Evolutionary conservation across 2,113 vertebrate species (phyloP), one percentile per base, ranked within the genome.

Genomic region (Solea senegalensis): DNA sequence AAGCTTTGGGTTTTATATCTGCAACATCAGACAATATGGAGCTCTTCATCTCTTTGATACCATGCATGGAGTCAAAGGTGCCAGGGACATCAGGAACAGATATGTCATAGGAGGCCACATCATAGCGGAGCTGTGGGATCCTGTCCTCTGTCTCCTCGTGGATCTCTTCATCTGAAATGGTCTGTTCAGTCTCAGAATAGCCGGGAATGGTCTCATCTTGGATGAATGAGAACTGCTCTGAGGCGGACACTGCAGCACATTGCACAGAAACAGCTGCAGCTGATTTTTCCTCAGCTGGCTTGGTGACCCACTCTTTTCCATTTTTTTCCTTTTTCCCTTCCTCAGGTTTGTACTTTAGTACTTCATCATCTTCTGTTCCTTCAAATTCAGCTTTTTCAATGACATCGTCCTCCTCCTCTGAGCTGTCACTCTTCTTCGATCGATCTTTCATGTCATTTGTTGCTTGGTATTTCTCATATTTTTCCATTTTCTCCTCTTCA

Each of bases 181-280:
- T 99, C 90, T 99, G 98, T 69, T 99, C 98, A 0, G 97, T 98
- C 88, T 99, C 98, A 0, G 98, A 98, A 85, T 97, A 98, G 51
- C 94, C 98, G 0, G 97, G 98, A 64, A 99, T 98, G 15, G 97
- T 99, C 91, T 99, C 98, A 7, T 99, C 97, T 84, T 99, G 98
- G 82, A 99, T 98, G 57, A 95, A 98, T 1, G 96, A 98, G 84
- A 98, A 91, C 0, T 95, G 95, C 72, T 99, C 97, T 1, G 92
- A 93, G 76, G 93, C 78, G 45, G 90, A 90, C 2, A 71, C 66
- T 63, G 79, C 74, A 61, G 46, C 28, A 3, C 54, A 56, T 49
- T 59, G 72, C 3, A 34, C 83, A 28, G 67, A 11, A 34, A 63
- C 48, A 5, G 53, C 71, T 49, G 60, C 0, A 2, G 69, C 41